Evolutionary conservation across 1,140 invertebrate species (phyloP), one percentile per base, ranked within the genome.

Genomic region (Caenorhabditis briggsae): DNA sequence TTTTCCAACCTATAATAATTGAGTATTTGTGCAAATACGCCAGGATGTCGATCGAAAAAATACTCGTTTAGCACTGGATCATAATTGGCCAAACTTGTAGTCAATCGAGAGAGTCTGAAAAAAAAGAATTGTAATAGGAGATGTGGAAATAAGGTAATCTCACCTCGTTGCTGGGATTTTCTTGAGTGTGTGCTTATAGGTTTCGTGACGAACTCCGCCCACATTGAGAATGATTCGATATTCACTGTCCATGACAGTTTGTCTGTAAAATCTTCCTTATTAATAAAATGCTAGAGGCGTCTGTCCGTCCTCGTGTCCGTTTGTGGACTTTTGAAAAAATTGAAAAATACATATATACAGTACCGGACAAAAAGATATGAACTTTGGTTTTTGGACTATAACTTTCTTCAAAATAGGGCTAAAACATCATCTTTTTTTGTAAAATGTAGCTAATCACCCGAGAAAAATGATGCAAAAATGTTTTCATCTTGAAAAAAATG

Each of bases 201-300:
- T 98, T 94, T 98, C 97, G 93, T 97, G 97, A 59, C 98, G 94
- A 90, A 99, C 97, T 23, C 97, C 98, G 56, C 97, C 97, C 87
- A 99, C 97, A 93, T 99, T 99, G 89, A 99, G 95, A 86, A 98
- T 96, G 88, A 99, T 97, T 92, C 97, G 95, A 94, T 99, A 97
- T 93, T 97, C 96, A 50, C 58, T 87, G 83, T 90, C 89, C 89
- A 90, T 90, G 55, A 85, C 56, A 70, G 87, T 82, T 25, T 86
- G 70, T 84, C 88, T 89, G 88, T 70, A 89, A 88, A 48, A n/a
- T n/a, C n/a, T n/a, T n/a, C n/a, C n/a, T 11, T 5, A 53, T 8
- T 14, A 12, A 55, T n/a, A 85, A 16, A n/a, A 20, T 20, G 18
- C 48, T 33, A 12, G n/a, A n/a, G n/a, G n/a, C n/a, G n/a, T n/a